Percentiles rank a stretch among this genome's conserved stretches.
phyloP scores from a whole-genome alignment of 2,888 invertebrate species.

The Xanthia togata region DNA sequence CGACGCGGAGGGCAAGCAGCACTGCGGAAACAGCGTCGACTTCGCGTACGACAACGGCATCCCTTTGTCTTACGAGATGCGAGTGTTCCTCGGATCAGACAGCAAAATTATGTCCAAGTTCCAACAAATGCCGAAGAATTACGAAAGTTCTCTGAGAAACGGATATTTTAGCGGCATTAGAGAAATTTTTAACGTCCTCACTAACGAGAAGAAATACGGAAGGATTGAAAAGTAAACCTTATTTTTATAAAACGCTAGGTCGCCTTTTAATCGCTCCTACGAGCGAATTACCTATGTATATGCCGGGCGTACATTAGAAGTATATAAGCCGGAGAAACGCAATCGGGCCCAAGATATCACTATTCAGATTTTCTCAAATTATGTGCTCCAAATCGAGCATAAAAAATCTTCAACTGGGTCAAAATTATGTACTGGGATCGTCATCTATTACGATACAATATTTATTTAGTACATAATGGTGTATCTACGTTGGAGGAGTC shows the following conservation, averaged over 20 bases:
- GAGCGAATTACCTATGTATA: conserved; percentile 53
- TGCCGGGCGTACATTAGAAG: conserved; percentile 63
- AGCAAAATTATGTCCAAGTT: conserved; percentile 77
- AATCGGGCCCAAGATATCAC: conserved; percentile 49
- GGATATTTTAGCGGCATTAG: conserved; percentile 83
- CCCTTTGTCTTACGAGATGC: conserved; percentile 80
- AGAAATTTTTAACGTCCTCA: conserved; percentile 79
- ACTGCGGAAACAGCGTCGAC: conserved; percentile 86
- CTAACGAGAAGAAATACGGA: conserved; percentile 73
- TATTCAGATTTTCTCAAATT: conserved; percentile 57
- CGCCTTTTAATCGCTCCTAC: conserved; percentile 61
- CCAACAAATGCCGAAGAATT: conserved; percentile 80
- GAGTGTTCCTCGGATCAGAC: conserved; percentile 80
- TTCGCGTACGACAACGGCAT: conserved; percentile 76
- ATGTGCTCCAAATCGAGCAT: conserved; percentile 70
- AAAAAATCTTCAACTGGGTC: conserved; percentile 79
- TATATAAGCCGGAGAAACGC: conserved; percentile 62
- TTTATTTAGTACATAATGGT: conserved; percentile 90
- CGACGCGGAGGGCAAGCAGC: conserved; percentile 73
- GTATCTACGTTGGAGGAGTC: conserved; percentile 90
- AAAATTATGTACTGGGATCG: conserved; percentile 81
- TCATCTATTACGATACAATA: conserved; percentile 86
- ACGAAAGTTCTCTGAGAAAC: conserved; percentile 76
- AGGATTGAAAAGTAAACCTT: conserved; percentile 61
- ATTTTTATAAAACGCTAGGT: conserved; percentile 43